Conservation (phyloP, 2,113 vertebrate species). For the Spilogale gracilis region DNA sequence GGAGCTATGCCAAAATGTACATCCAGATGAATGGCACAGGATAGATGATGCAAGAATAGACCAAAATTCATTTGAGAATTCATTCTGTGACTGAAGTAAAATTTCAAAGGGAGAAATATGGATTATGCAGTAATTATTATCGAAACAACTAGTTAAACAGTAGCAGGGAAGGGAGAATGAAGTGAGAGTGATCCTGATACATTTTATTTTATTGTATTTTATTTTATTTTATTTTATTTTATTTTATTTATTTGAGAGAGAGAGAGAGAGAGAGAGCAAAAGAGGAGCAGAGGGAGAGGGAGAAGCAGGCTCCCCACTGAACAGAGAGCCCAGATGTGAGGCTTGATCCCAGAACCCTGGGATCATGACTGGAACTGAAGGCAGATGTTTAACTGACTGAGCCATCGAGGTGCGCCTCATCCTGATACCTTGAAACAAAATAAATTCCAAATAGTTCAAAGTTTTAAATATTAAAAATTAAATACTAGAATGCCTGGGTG, state of each 20-base stretch:
- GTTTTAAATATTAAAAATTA: constrained; percentile 20
- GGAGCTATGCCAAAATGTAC: not conserved
- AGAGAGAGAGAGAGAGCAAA: too few species aligned
- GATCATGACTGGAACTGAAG: too few species aligned
- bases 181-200: not conserved
- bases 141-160: not conserved
- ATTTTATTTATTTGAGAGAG: too few species aligned
- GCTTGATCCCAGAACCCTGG: too few species aligned
- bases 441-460: constrained; percentile 56
- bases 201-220: too few species aligned
- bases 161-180: not conserved
- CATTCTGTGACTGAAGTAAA: not conserved
- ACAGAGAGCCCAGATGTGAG: too few species aligned
- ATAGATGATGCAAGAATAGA: not conserved
- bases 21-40: not conserved
- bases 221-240: too few species aligned
- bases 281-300: too few species aligned
- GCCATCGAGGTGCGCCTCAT: not conserved
- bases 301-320: too few species aligned
- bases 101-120: not conserved
- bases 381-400: too few species aligned
- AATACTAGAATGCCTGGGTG: not conserved
- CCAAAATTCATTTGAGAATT: not conserved
- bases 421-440: not conserved
- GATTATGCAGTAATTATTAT: not conserved